These are phyloP conservation scores for Mycalesis mineus DNA, from an alignment of 2,888 invertebrate species.

Conservation along the genomic window DNA sequence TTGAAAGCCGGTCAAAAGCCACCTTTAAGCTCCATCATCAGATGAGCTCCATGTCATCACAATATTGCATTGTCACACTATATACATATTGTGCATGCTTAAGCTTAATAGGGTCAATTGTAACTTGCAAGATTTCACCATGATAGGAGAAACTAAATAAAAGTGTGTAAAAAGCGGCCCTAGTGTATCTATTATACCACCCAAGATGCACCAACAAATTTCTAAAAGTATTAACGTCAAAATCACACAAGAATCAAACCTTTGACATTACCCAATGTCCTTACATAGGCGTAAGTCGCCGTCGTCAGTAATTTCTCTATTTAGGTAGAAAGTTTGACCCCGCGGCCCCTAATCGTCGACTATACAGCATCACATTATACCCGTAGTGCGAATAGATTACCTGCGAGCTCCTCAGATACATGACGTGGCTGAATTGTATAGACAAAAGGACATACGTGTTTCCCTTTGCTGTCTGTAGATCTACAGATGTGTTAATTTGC, in stretches of 20 bases:
- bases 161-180: too few relatives aligned
- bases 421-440: constrained; percentile 4
- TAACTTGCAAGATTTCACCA: too few relatives aligned
- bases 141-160: too few relatives aligned
- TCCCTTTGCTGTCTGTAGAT: background rate
- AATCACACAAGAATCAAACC: background rate
- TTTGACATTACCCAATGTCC: constrained; percentile 9
- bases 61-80: too few relatives aligned
- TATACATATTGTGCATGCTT: too few relatives aligned
- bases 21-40: too few relatives aligned
- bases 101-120: too few relatives aligned
- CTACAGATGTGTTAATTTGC: background rate
- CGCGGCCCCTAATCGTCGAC: constrained; percentile 36
- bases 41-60: too few relatives aligned
- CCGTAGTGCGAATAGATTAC: constrained; percentile 20
- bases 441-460: background rate
- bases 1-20: too few relatives aligned
- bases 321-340: constrained; percentile 49
- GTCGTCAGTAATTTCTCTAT: constrained; percentile 40
- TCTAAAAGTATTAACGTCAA: background rate
- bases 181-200: too few relatives aligned
- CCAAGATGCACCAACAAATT: too few relatives aligned
- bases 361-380: constrained; percentile 19
- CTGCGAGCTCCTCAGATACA: constrained; percentile 11
- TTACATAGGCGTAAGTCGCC: background rate